Conservation (phyloP, 2,797 vertebrate species). For the Scolopax rusticola region DNA sequence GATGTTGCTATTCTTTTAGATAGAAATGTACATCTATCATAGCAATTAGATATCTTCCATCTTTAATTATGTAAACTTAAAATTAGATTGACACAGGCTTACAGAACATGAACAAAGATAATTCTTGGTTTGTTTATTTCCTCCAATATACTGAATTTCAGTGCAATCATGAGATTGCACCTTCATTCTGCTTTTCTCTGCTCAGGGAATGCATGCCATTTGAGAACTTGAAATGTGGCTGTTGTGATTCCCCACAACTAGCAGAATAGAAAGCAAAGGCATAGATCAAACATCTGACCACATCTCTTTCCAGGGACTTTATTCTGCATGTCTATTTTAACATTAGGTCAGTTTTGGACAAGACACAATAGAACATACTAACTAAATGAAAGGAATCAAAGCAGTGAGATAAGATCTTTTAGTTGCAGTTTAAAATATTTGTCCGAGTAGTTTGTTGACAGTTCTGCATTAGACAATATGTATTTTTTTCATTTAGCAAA, state of each 20-base stretch:
- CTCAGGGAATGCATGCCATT: not conserved
- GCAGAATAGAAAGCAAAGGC: not conserved
- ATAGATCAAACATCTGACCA: not conserved
- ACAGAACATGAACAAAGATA: not conserved
- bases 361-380: not conserved
- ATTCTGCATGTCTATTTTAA: not conserved
- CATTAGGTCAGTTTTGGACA: not conserved
- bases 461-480: not conserved
- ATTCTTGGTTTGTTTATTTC: not conserved
- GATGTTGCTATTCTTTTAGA: not conserved
- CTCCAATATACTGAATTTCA: not conserved
- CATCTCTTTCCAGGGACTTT: not conserved
- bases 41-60: not conserved
- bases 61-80: not conserved
- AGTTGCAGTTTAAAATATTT: not conserved
- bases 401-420: not conserved
- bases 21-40: not conserved
- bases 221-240: not conserved
- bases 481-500: not conserved
- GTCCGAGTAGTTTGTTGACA: not conserved
- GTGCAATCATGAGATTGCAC: not conserved
- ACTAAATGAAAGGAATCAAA: not conserved
- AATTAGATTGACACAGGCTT: not conserved
- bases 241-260: not conserved
- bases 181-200: not conserved